Percentiles rank a stretch among this genome's conserved stretches.
phyloP scores from a whole-genome alignment of 2,113 vertebrate species.

The Cebus imitator region DNA sequence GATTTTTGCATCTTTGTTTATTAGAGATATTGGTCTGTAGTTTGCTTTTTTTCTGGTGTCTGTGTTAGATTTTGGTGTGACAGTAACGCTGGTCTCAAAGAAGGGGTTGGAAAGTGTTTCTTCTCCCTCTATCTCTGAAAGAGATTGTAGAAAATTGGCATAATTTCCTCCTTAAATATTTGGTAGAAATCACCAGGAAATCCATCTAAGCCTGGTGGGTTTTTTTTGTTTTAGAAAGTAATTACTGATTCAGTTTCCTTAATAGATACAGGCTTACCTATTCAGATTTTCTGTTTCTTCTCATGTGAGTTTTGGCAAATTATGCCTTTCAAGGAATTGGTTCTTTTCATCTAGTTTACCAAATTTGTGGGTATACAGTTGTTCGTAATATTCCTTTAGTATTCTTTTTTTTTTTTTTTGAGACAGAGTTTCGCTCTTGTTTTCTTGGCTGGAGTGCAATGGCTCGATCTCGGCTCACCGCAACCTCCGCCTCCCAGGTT shows the following conservation, averaged over 20 bases:
- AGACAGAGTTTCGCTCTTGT: too few relatives aligned
- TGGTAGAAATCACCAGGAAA: background rate
- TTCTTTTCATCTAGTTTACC: background rate
- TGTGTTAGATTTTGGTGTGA: background rate
- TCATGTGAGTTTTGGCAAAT: background rate
- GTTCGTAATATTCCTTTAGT: background rate
- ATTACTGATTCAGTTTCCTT: background rate
- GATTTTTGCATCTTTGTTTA: background rate
- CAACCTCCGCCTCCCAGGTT: too few relatives aligned
- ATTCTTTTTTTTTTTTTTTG: background rate
- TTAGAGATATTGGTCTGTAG: background rate
- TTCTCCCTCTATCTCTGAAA: background rate
- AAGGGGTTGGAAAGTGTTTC: background rate
- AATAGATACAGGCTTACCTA: background rate
- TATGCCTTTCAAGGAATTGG: background rate
- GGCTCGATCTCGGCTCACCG: too few relatives aligned
- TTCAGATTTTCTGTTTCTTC: conserved; percentile 8
- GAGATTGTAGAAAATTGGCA: background rate
- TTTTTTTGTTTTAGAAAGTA: background rate
- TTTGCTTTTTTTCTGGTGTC: background rate
- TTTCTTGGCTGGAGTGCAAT: too few relatives aligned
- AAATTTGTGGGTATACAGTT: background rate
- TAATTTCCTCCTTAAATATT: background rate
- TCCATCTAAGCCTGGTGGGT: background rate
- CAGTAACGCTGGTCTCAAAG: background rate